Percentiles rank a stretch among this genome's conserved stretches.
phyloP scores from a whole-genome alignment of 2,888 invertebrate species.

The Drosophila emarginata region DNA sequence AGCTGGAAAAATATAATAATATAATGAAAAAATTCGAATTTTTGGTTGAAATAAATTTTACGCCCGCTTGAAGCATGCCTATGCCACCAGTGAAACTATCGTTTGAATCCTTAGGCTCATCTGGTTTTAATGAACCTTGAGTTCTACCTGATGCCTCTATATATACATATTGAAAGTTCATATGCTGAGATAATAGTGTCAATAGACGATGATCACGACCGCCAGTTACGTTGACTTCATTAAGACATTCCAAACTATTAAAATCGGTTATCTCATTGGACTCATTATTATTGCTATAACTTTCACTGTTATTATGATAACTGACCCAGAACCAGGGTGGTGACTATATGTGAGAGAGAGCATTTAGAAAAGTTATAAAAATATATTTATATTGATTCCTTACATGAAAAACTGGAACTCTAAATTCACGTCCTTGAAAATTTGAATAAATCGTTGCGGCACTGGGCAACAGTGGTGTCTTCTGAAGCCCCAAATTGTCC shows the following conservation, averaged over 20 bases:
- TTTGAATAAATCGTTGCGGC: slow-evolving; percentile 86
- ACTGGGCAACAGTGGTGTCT: slow-evolving; percentile 86
- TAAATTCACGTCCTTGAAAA: slow-evolving; percentile 86
- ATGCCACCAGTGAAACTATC: slow-evolving; percentile 88
- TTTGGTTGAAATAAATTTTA: slow-evolving; percentile 68
- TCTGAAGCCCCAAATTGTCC: slow-evolving; percentile 85
- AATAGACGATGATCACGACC: slow-evolving; percentile 89
- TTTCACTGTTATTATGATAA: slow-evolving; percentile 83
- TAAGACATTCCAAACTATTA: slow-evolving; percentile 35
- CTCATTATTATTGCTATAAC: slow-evolving; percentile 84
- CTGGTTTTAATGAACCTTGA: slow-evolving; percentile 85
- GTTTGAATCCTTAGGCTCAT: slow-evolving; percentile 84
- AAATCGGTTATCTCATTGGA: slow-evolving; percentile 20
- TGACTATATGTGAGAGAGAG: slow-evolving; percentile 81
- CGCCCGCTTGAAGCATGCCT: slow-evolving; percentile 88
- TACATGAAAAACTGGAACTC: slow-evolving; percentile 89
- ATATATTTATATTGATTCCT: slow-evolving; percentile 57
- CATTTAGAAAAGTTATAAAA: not conserved
- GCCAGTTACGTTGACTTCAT: slow-evolving; percentile 84
- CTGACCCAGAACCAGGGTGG: slow-evolving; percentile 91
- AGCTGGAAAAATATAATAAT: slow-evolving; percentile 39
- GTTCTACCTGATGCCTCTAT: slow-evolving; percentile 89
- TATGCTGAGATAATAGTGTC: slow-evolving; percentile 85
- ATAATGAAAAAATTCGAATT: not conserved
- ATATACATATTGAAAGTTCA: slow-evolving; percentile 89